Percentiles rank a stretch among this genome's conserved stretches.
Evolutionary conservation across 2,113 vertebrate species (phyloP).

Genomic region (Syngnathoides biaculeatus): DNA sequence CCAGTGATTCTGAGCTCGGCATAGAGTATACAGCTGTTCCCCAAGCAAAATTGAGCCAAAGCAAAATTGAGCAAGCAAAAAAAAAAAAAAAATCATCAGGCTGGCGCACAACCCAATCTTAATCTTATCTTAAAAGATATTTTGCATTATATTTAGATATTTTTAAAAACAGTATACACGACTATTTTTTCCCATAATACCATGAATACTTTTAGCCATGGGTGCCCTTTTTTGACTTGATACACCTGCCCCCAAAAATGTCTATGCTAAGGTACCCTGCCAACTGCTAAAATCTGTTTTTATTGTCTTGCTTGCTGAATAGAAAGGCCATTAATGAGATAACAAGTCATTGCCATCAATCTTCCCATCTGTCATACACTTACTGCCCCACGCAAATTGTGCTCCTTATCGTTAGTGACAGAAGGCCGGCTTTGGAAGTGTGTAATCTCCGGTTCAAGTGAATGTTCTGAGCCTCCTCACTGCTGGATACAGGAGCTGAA

Average conservation of each 20-base stretch:
- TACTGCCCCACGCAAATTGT: neutral
- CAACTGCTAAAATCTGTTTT: conserved; percentile 12
- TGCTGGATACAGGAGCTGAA: conserved; percentile 43
- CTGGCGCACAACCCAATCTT: no score
- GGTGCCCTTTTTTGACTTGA: no score
- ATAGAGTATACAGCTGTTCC: no score
- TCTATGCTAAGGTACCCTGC: neutral
- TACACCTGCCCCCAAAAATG: no score
- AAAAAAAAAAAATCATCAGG: no score
- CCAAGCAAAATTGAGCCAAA: no score
- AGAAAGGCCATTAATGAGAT: conserved; percentile 40
- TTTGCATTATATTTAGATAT: no score
- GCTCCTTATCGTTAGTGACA: neutral
- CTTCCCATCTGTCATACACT: conserved; percentile 17
- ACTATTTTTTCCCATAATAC: no score
- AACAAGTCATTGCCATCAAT: conserved; percentile 24
- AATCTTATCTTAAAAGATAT: no score
- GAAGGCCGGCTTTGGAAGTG: neutral
- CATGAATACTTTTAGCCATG: no score
- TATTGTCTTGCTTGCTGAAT: neutral
- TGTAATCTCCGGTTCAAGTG: conserved; percentile 19
- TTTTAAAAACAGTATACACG: no score
- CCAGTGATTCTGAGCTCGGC: neutral
- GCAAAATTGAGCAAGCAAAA: no score
- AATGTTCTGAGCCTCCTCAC: conserved; percentile 21